Percentiles rank a stretch among this genome's conserved stretches.
Conservation (phyloP, 2,888 invertebrate genomes). For the Anorthoa munda region DNA sequence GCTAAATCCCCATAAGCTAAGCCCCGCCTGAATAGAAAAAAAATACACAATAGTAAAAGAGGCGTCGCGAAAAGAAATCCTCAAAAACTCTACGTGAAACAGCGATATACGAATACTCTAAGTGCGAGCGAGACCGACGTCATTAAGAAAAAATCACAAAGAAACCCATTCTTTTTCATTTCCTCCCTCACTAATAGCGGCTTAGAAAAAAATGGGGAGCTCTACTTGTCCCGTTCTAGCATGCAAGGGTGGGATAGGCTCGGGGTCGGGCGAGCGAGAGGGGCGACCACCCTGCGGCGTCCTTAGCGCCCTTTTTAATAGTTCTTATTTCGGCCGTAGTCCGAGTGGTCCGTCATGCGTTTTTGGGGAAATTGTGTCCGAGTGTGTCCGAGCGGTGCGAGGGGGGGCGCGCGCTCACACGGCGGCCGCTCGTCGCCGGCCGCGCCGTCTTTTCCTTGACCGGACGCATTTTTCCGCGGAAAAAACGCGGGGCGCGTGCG, state of each 20-base stretch:
- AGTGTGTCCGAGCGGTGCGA: conserved; percentile 69
- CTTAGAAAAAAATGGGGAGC: conserved; percentile 89
- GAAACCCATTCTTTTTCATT: conserved; percentile 90
- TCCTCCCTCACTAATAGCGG: conserved; percentile 89
- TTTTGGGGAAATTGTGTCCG: conserved; percentile 75
- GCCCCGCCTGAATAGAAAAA: conserved; percentile 88
- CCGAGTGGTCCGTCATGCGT: conserved; percentile 84
- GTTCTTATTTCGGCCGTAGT: conserved; percentile 87
- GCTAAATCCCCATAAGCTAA: conserved; percentile 85
- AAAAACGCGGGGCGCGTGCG: conserved; percentile 90
- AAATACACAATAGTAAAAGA: conserved; percentile 87
- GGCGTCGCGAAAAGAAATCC: conserved; percentile 88
- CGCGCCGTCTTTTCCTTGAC: conserved; percentile 89
- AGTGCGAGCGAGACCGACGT: conserved; percentile 85
- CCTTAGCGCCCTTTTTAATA: conserved; percentile 89
- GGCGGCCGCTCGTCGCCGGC: conserved; percentile 76
- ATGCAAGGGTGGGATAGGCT: conserved; percentile 81
- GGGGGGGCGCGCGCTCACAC: conserved; percentile 70
- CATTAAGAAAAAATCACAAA: conserved; percentile 90
- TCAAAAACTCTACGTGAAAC: conserved; percentile 82
- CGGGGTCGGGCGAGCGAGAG: conserved; percentile 88
- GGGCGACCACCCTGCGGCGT: conserved; percentile 81
- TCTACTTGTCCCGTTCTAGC: conserved; percentile 86
- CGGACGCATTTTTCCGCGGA: conserved; percentile 91
- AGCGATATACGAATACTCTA: conserved; percentile 66